These are phyloP conservation scores for Meloidogyne floridensis DNA, from an alignment of 1,140 invertebrate species.

Conservation along the genomic window DNA sequence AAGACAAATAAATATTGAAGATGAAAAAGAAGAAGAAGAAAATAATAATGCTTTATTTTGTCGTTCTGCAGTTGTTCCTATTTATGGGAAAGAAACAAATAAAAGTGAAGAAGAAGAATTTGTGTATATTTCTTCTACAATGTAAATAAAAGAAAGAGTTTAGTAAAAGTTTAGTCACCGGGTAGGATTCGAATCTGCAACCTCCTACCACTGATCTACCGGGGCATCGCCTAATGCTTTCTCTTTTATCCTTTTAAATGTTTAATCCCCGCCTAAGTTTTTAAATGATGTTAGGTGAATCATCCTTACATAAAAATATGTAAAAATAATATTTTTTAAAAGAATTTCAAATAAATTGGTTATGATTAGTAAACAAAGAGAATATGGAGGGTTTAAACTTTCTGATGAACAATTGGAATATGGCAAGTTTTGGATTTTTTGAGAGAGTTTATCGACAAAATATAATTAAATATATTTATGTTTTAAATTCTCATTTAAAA, in stretches of 20 bases:
- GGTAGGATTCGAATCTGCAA: too few species aligned
- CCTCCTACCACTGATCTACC: too few species aligned
- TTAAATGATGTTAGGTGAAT: too few species aligned
- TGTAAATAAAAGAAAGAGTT: constrained; percentile 31
- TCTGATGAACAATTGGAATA: constrained; percentile 54
- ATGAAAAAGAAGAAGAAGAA: constrained; percentile 6
- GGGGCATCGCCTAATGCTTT: too few species aligned
- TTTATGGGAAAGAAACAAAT: not conserved
- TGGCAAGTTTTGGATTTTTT: constrained; percentile 27
- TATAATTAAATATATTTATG: not conserved
- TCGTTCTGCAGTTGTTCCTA: constrained; percentile 45
- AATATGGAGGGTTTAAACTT: constrained; percentile 39
- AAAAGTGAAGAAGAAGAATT: constrained; percentile 8
- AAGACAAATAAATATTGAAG: not conserved
- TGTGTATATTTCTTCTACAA: constrained; percentile 36
- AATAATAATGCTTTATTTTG: constrained; percentile 42
- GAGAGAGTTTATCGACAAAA: too few species aligned
- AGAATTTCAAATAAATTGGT: constrained; percentile 51
- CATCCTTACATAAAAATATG: too few species aligned
- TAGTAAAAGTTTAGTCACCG: too few species aligned
- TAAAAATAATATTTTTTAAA: too few species aligned
- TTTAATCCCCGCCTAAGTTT: too few species aligned
- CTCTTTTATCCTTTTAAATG: too few species aligned
- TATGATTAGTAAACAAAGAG: constrained; percentile 42
- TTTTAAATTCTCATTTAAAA: not conserved